Base-by-base conservation (phyloP, 2,888 invertebrate species). In the Acronicta alni region DNA sequence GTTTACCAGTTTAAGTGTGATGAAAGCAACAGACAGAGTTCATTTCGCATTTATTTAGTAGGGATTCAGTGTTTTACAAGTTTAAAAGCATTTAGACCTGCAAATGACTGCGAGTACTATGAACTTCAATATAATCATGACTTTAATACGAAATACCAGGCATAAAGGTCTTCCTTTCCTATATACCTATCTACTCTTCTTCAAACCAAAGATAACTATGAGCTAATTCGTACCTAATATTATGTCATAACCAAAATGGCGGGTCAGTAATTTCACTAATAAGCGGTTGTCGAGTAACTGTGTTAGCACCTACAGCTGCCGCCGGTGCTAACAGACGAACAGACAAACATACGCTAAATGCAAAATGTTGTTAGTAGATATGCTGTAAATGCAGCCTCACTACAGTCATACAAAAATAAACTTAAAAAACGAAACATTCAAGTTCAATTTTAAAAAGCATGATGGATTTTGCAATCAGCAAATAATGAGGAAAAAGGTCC, bases 231-330 rank as follows among this genome's bases (percentile, higher is more conserved):
- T 35, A 32, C 26, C 0, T 26, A 30, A 30, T 12, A 30, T 30
- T 18, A 39, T 47, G 37, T 35, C 38, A 12, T 42, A 54, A 57
- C 39, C 16, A 51, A 47, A 47, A 52, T 38, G 46, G 45, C 30
- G 26, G 12, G 57, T 16, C 46, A 41, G 32, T 51, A 51, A 66
- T 69, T 58, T 59, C 46, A 60, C 61, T 67, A 72, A 66, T 63
- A 57, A 57, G 56, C 57, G 41, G 56, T 65, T 70, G 55, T 73
- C 51, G 63, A 69, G 70, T 82, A 84, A 84, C 63, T 75, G 72
- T 87, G 79, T 89, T 89, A 88, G 74, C 86, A 86, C 83, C 71
- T 80, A 35, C 8, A 35, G 6, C 58, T 44, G 52, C 76, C 48
- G 72, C 32, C 57, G 30, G 49, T 60, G 67, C 57, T 74, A 69